A percentile compares a stretch with the other conserved stretches of the same genome.
Evolutionary conservation across 2,888 invertebrate genomes (phyloP).

Genomic region (Meghimatium bilineatum): DNA sequence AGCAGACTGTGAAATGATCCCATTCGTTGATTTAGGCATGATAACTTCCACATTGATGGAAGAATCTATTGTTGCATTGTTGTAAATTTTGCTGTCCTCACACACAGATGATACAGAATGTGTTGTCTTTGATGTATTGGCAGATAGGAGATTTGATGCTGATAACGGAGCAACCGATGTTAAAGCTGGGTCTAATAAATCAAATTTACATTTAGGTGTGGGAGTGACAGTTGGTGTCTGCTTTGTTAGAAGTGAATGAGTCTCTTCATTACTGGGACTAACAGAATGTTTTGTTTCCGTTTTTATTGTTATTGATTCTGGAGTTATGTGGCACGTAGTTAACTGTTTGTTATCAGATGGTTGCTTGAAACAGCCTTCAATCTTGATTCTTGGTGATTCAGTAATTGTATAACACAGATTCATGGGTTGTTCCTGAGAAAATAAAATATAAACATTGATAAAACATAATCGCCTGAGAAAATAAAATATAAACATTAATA

Average conservation of each 20-base stretch:
- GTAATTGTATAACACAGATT: conserved; percentile 35
- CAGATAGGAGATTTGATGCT: not conserved
- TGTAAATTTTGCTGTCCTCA: not conserved
- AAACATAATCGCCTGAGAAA: too few relatives aligned
- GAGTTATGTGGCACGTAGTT: not conserved
- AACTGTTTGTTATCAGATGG: not conserved
- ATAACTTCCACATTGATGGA: not conserved
- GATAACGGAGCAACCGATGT: not conserved
- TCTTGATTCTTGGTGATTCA: conserved; percentile 2
- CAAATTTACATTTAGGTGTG: not conserved
- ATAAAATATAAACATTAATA: too few relatives aligned
- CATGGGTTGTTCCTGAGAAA: conserved; percentile 43
- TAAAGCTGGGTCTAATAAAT: not conserved
- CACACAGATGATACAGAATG: not conserved
- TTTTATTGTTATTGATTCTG: not conserved
- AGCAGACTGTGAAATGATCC: not conserved
- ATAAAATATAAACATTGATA: too few relatives aligned
- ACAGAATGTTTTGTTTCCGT: not conserved
- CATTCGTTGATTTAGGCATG: not conserved
- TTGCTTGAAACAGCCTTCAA: not conserved
- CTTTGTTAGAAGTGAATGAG: not conserved
- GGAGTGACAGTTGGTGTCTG: not conserved
- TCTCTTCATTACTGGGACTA: not conserved
- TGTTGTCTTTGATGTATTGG: not conserved
- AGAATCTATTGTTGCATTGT: not conserved